Evolutionary conservation across 2,113 vertebrate species (phyloP).

Genomic region (Planiliza haematocheilus): DNA sequence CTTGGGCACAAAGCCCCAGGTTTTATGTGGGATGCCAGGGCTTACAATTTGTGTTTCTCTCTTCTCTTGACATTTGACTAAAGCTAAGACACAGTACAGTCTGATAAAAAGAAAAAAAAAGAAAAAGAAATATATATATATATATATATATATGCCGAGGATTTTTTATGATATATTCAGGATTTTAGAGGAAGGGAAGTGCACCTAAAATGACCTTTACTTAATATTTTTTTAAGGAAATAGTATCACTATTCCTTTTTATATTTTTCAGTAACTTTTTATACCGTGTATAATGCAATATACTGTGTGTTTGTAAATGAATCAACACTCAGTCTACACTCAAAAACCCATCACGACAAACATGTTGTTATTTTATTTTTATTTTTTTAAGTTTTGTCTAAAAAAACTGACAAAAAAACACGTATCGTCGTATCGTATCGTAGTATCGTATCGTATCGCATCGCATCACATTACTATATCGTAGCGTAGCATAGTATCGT

Average conservation of each 20-base stretch:
- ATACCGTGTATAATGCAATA: background rate
- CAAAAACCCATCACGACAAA: too few relatives aligned
- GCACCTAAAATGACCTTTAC: background rate
- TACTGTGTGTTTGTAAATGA: too few relatives aligned
- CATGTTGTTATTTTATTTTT: too few relatives aligned
- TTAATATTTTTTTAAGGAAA: background rate
- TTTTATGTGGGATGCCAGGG: conserved; percentile 16
- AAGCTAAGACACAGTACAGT: background rate
- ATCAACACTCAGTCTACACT: too few relatives aligned
- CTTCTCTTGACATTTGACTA: conserved; percentile 22
- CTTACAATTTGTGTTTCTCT: conserved; percentile 9
- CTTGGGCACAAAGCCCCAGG: conserved; percentile 8
- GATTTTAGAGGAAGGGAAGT: background rate
- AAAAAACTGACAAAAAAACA: too few relatives aligned
- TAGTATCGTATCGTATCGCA: too few relatives aligned
- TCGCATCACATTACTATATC: too few relatives aligned
- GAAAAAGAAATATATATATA: background rate
- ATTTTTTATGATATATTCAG: background rate
- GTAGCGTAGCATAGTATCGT: too few relatives aligned
- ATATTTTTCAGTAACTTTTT: background rate
- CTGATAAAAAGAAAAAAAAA: conserved; percentile 1
- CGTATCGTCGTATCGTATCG: too few relatives aligned
- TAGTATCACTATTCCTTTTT: background rate
- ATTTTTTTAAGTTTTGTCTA: too few relatives aligned
- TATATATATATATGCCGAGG: background rate